These are phyloP conservation scores for Lagocephalus sceleratus DNA, from an alignment of 2,797 vertebrate genomes.

Conservation along the genomic window DNA sequence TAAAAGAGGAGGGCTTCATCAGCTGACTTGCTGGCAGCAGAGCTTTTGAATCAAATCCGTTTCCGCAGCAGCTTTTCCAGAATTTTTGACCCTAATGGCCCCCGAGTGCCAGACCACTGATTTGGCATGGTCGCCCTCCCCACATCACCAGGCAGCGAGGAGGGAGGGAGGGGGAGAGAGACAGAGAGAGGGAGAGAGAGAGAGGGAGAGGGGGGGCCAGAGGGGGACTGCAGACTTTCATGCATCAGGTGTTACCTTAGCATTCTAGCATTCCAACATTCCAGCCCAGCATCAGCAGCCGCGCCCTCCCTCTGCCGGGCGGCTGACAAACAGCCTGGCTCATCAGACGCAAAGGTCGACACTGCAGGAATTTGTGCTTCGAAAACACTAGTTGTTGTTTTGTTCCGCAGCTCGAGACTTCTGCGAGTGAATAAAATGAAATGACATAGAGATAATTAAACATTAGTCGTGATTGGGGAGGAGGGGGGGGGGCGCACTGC, in stretches of 20 bases:
- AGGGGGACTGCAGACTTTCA: neutral
- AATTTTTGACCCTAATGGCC: constrained; percentile 36
- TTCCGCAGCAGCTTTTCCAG: constrained; percentile 36
- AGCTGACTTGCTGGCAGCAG: constrained; percentile 22
- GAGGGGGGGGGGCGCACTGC: too few relatives aligned
- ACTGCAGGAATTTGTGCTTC: neutral
- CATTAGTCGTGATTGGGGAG: too few relatives aligned
- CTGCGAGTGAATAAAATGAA: too few relatives aligned
- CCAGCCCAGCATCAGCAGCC: neutral
- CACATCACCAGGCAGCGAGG: too few relatives aligned
- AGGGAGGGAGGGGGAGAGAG: neutral
- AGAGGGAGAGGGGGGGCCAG: too few relatives aligned
- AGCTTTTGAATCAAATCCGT: constrained; percentile 25
- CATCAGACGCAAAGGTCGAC: neutral
- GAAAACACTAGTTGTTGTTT: neutral
- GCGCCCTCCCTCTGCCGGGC: neutral
- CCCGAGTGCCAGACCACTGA: constrained; percentile 7
- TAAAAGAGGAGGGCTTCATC: constrained; percentile 9
- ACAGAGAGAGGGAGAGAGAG: too few relatives aligned
- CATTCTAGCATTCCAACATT: neutral
- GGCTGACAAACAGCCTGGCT: neutral
- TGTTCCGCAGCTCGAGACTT: too few relatives aligned
- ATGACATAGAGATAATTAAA: too few relatives aligned
- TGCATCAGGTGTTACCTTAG: neutral
- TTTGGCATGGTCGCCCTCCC: constrained; percentile 2